phyloP scores from a whole-genome alignment of 2,888 invertebrate species.

The Lithophane leautieri region DNA sequence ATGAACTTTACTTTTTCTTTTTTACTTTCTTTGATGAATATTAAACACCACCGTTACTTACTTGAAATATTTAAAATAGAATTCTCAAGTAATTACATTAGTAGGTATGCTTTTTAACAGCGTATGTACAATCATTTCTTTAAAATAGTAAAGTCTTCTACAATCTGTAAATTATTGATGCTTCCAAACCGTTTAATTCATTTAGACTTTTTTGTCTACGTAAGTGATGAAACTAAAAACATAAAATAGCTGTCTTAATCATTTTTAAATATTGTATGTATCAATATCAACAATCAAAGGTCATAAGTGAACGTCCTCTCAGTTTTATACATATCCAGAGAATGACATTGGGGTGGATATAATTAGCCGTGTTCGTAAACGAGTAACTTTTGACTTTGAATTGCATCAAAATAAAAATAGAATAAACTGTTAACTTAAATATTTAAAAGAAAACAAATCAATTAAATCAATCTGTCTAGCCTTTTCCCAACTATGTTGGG shows the following conservation, averaged over 20 bases:
- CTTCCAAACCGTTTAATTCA: not conserved
- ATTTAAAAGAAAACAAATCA: not conserved
- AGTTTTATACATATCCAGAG: not conserved
- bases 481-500: too few species aligned
- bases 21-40: not conserved
- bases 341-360: not conserved
- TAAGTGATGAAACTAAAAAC: not conserved
- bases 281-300: conserved; percentile 11
- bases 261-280: not conserved
- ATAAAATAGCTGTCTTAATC: not conserved
- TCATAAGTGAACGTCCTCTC: not conserved
- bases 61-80: not conserved
- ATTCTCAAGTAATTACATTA: not conserved
- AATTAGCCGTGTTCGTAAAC: not conserved
- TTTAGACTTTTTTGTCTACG: not conserved
- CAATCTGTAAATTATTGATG: not conserved
- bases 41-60: not conserved
- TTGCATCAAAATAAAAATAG: not conserved
- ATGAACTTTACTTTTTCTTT: too few species aligned
- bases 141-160: not conserved
- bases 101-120: not conserved
- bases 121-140: not conserved
- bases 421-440: not conserved
- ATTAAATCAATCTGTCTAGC: too few species aligned
- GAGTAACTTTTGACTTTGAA: not conserved